Evolutionary conservation across 2,113 vertebrate species (phyloP).

Genomic region (pig (Sus scrofa)): DNA sequence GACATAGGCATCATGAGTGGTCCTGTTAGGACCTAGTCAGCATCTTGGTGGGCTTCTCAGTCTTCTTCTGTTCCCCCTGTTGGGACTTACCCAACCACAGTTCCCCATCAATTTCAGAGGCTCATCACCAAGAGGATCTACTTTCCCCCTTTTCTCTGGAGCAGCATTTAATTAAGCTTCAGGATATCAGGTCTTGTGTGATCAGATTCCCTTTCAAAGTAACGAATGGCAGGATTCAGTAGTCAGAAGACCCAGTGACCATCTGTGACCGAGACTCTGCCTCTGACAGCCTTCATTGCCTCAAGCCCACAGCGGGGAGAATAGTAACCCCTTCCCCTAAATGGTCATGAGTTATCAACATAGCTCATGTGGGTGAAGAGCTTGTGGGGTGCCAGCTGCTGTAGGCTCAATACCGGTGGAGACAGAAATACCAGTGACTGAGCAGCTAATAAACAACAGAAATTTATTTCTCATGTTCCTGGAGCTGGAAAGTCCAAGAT

Average conservation of each 20-base stretch:
- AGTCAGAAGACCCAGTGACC: neutral
- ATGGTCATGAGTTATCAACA: neutral
- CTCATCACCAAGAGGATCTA: neutral
- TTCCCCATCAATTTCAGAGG: neutral
- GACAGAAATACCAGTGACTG: neutral
- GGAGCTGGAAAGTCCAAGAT: neutral
- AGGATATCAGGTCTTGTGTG: neutral
- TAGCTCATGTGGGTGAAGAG: too few species aligned
- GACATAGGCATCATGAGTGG: rapidly evolving
- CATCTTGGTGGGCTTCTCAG: neutral
- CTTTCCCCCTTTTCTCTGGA: neutral
- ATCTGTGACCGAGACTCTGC: neutral
- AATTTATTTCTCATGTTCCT: neutral
- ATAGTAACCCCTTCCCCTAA: too few species aligned
- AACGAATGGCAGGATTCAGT: neutral
- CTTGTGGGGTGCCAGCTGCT: rapidly evolving
- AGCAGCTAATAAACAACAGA: neutral
- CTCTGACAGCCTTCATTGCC: neutral
- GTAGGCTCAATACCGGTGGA: rapidly evolving
- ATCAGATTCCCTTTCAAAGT: too few species aligned
- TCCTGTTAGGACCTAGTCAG: neutral
- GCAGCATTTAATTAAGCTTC: neutral
- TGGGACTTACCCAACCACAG: neutral
- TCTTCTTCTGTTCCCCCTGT: too few species aligned
- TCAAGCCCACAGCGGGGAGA: too few species aligned